phyloP scores from a whole-genome alignment of 2,797 vertebrate species.

The Argya squamiceps region DNA sequence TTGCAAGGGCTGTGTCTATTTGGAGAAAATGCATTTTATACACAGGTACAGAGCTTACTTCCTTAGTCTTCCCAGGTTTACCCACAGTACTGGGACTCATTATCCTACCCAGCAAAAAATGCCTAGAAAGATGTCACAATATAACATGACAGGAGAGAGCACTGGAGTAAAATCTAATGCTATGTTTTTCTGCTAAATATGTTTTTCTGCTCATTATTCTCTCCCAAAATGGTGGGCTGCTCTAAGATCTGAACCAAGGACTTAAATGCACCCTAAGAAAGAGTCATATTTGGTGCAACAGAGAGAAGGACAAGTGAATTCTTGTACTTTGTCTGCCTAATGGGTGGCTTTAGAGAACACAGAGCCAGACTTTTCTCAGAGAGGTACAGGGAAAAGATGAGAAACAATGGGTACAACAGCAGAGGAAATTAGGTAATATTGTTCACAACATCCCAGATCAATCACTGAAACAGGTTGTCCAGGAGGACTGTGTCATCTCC shows the following conservation, averaged over 20 bases:
- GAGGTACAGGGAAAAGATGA: neutral
- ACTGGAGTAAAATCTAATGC: neutral
- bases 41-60: slow-evolving; percentile 72
- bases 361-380: neutral
- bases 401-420: neutral
- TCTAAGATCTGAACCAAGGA: neutral
- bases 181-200: neutral
- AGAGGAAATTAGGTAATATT: neutral
- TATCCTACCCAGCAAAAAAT: neutral
- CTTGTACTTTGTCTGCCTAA: neutral
- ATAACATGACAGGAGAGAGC: neutral
- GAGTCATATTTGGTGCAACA: neutral
- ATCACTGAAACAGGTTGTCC: neutral
- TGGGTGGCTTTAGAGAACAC: neutral
- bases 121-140: neutral
- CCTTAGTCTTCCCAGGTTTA: neutral
- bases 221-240: neutral
- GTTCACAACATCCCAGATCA: neutral
- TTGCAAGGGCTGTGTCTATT: slow-evolving; percentile 80
- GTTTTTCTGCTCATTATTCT: neutral
- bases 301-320: neutral
- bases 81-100: neutral
- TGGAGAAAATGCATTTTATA: slow-evolving; percentile 81
- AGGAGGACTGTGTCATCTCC: neutral
- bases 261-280: neutral